Conservation (phyloP, 2,797 vertebrate genomes). For the Antennarius maculatus region DNA sequence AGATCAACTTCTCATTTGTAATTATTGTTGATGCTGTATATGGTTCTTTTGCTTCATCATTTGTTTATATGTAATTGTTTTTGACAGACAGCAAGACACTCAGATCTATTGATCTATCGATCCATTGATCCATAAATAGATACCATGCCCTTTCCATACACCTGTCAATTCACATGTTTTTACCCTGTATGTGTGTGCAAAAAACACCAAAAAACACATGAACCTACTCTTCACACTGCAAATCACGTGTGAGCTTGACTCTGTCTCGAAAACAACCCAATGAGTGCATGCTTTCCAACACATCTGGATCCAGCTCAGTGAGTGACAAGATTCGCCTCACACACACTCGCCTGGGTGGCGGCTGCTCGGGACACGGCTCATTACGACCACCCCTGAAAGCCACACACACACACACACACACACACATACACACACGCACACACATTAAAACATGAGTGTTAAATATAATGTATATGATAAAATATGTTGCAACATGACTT, state of each 20-base stretch:
- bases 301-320: constrained; percentile 92
- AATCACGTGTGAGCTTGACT: constrained; percentile 89
- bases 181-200: not conserved
- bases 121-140: too few relatives aligned
- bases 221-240: constrained; percentile 90
- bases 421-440: constrained; percentile 14
- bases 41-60: too few relatives aligned
- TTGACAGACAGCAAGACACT: too few relatives aligned
- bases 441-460: constrained; percentile 12
- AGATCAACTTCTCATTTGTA: too few relatives aligned
- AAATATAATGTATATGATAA: constrained; percentile 1
- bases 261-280: constrained; percentile 93
- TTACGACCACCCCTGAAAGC: constrained; percentile 85
- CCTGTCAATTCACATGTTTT: not conserved
- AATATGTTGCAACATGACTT: constrained; percentile 7
- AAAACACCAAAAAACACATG: not conserved
- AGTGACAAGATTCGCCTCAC: constrained; percentile 87
- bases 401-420: constrained; percentile 19
- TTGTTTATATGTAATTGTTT: too few relatives aligned
- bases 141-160: not conserved
- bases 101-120: too few relatives aligned
- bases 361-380: constrained; percentile 89
- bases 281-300: constrained; percentile 94
- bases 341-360: constrained; percentile 88
- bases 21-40: too few relatives aligned